A percentile compares a stretch with the other conserved stretches of the same genome.
phyloP scores from a whole-genome alignment of 1,140 invertebrate genomes.

The Cyclina sinensis region DNA sequence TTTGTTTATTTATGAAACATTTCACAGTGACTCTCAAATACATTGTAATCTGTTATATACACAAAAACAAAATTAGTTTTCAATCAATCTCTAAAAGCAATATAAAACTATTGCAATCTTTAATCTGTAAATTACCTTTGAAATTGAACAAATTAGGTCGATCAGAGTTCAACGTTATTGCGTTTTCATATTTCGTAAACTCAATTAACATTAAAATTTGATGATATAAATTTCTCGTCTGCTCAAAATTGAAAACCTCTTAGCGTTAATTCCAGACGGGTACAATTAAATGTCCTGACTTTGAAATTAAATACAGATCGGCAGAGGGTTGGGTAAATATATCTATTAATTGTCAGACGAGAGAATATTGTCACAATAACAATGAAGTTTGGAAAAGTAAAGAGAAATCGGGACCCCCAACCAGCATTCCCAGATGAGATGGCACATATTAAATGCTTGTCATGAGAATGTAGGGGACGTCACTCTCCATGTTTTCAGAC shows the following conservation, averaged over 20 bases:
- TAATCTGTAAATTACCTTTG: not conserved
- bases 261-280: slow-evolving; percentile 36
- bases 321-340: slow-evolving; percentile 41
- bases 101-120: not conserved
- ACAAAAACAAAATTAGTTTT: not conserved
- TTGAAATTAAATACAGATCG: slow-evolving; percentile 31
- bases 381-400: not conserved
- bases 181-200: not conserved
- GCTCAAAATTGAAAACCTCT: not conserved
- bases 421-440: slow-evolving; percentile 2
- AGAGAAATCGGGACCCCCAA: slow-evolving; percentile 26
- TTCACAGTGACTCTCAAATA: not conserved
- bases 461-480: not conserved
- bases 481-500: not conserved
- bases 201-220: slow-evolving; percentile 23
- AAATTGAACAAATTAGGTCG: slow-evolving; percentile 15
- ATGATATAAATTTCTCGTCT: slow-evolving; percentile 21
- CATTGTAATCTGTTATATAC: slow-evolving; percentile 22
- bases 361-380: slow-evolving; percentile 3
- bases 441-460: slow-evolving; percentile 1
- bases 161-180: not conserved
- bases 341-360: not conserved
- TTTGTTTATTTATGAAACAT: not conserved
- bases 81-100: not conserved
- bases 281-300: slow-evolving; percentile 35